Evolutionary conservation across 2,888 invertebrate genomes (phyloP).

Genomic region (Lampropteryx suffumata): DNA sequence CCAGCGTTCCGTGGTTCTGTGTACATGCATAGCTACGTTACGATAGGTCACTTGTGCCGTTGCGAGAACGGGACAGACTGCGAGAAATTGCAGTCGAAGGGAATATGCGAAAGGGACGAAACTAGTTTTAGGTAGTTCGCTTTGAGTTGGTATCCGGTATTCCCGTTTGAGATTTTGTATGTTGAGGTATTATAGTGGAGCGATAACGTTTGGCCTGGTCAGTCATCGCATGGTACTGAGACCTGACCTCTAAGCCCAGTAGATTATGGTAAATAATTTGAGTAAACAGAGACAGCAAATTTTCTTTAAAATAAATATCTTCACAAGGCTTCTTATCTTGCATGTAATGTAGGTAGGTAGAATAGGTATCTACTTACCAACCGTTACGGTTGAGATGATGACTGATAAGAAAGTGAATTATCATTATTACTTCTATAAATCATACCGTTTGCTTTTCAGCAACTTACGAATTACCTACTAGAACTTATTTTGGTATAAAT

Average conservation of each 20-base stretch:
- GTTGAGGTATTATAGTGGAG: conserved; percentile 51
- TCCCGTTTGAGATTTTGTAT: conserved; percentile 70
- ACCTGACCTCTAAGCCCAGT: conserved; percentile 50
- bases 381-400: conserved; percentile 20
- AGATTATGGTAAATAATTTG: not conserved
- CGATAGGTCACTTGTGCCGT: conserved; percentile 29
- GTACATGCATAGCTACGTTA: conserved; percentile 56
- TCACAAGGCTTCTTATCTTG: conserved; percentile 24
- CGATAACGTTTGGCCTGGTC: conserved; percentile 50
- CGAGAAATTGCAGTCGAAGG: conserved; percentile 9
- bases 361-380: not conserved
- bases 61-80: conserved; percentile 48
- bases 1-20: conserved; percentile 42
- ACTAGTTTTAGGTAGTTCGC: conserved; percentile 40
- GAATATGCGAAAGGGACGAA: conserved; percentile 48
- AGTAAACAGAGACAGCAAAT: conserved; percentile 10
- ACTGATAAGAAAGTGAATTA: conserved; percentile 33
- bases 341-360: not conserved
- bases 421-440: not conserved
- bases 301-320: conserved; percentile 10
- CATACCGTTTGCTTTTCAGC: not conserved
- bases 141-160: conserved; percentile 66
- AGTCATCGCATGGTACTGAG: conserved; percentile 42
- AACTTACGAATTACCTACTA: too few species aligned
- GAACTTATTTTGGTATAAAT: too few species aligned